These are phyloP conservation scores for Andrena fulva DNA, from an alignment of 2,888 invertebrate species.

Conservation along the genomic window DNA sequence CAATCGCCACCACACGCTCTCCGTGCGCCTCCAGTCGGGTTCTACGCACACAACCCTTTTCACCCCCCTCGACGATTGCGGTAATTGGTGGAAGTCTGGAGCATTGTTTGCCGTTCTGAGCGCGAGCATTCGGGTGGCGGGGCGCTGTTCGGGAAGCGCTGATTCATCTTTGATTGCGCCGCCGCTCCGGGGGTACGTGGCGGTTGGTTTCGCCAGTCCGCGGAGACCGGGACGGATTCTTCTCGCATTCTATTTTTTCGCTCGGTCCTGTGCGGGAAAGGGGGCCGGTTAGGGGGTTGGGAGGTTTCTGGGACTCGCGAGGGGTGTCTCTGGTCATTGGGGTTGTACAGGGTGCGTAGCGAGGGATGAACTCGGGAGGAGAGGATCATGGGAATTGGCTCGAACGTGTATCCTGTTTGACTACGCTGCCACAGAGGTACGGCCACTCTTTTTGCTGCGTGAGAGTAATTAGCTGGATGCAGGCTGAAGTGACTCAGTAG, in stretches of 20 bases:
- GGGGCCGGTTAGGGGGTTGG: background rate
- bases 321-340: background rate
- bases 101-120: background rate
- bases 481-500: background rate
- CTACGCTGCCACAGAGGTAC: background rate
- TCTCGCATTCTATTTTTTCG: background rate
- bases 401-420: background rate
- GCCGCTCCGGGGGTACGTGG: background rate
- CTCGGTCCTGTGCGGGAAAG: background rate
- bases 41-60: conserved; percentile 3
- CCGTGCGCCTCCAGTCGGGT: conserved; percentile 13
- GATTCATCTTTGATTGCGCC: background rate
- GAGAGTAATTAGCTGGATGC: background rate
- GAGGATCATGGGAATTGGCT: background rate
- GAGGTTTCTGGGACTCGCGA: background rate
- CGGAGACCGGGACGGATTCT: background rate
- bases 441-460: background rate
- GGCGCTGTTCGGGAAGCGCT: background rate
- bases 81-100: conserved; percentile 49
- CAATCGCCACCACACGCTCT: conserved; percentile 21
- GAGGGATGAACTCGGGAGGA: background rate
- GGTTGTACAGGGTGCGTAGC: background rate
- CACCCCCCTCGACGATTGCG: conserved; percentile 15
- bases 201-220: background rate
- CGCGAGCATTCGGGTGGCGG: background rate